phyloP scores from a whole-genome alignment of 2,113 vertebrate genomes.

The Nothobranchius kuhntae region DNA sequence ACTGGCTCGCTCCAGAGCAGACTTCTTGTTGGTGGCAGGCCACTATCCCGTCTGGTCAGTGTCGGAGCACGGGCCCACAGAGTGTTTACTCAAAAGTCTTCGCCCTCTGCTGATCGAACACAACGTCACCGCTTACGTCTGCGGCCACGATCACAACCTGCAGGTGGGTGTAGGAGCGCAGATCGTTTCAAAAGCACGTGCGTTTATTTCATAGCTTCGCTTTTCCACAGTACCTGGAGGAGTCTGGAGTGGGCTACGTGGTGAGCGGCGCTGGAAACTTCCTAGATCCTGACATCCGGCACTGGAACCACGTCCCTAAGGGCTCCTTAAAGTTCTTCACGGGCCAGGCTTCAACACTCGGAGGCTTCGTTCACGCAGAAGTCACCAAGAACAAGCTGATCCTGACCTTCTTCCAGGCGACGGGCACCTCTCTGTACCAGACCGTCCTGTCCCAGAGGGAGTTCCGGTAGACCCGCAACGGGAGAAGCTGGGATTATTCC shows the following conservation, averaged over 20 bases:
- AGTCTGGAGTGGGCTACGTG: constrained; percentile 83
- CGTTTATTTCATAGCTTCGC: neutral
- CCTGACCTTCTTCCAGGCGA: constrained; percentile 84
- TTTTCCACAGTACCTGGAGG: constrained; percentile 81
- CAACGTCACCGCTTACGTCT: constrained; percentile 86
- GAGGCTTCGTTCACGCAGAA: constrained; percentile 85
- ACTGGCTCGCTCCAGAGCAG: constrained; percentile 79
- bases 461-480: neutral
- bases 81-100: constrained; percentile 81
- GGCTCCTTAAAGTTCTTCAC: constrained; percentile 87
- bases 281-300: constrained; percentile 82
- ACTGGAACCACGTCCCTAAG: constrained; percentile 79
- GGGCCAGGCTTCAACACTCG: constrained; percentile 77
- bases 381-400: constrained; percentile 81
- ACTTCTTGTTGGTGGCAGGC: constrained; percentile 87
- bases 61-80: constrained; percentile 87
- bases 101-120: constrained; percentile 82
- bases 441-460: constrained; percentile 78
- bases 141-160: constrained; percentile 92
- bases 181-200: neutral
- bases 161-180: constrained; percentile 76
- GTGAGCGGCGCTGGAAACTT: constrained; percentile 92
- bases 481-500: neutral
- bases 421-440: constrained; percentile 86
- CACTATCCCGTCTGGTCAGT: constrained; percentile 94